These are phyloP conservation scores for Prietella phreatophila DNA, from an alignment of 2,113 vertebrate species.

Conservation along the genomic window DNA sequence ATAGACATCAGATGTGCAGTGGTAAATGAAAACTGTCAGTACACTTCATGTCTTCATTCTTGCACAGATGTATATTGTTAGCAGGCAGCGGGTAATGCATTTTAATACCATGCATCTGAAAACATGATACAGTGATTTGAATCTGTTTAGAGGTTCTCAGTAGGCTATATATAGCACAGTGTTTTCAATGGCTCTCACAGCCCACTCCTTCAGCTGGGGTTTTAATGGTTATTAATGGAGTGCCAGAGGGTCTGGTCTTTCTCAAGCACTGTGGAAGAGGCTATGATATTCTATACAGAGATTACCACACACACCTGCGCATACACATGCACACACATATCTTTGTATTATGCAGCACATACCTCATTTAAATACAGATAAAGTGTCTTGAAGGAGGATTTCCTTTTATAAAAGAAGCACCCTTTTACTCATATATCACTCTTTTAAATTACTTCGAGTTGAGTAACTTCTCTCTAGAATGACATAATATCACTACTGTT, in stretches of 20 bases:
- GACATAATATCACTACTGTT: background rate
- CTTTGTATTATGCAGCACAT: background rate
- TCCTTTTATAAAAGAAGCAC: background rate
- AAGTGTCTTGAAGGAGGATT: constrained; percentile 7
- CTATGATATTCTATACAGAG: constrained; percentile 34
- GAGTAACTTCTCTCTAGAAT: background rate
- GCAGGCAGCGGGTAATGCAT: constrained; percentile 35
- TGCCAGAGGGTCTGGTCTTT: constrained; percentile 45
- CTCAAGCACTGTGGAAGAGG: constrained; percentile 34
- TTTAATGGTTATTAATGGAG: constrained; percentile 57
- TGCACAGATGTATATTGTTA: constrained; percentile 44
- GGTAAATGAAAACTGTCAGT: constrained; percentile 32
- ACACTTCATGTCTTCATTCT: constrained; percentile 27
- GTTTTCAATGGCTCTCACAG: constrained; percentile 36
- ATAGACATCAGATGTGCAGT: constrained; percentile 30
- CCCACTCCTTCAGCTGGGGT: constrained; percentile 22
- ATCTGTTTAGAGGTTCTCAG: constrained; percentile 37
- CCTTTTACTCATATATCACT: background rate
- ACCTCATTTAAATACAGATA: constrained; percentile 7
- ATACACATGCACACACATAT: background rate
- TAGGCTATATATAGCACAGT: constrained; percentile 48
- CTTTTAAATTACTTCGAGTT: background rate
- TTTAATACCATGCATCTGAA: constrained; percentile 40
- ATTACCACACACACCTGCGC: constrained; percentile 24
- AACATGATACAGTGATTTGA: constrained; percentile 44